Conservation (phyloP, 2,113 vertebrate species). For the Oncorhynchus nerka region DNA sequence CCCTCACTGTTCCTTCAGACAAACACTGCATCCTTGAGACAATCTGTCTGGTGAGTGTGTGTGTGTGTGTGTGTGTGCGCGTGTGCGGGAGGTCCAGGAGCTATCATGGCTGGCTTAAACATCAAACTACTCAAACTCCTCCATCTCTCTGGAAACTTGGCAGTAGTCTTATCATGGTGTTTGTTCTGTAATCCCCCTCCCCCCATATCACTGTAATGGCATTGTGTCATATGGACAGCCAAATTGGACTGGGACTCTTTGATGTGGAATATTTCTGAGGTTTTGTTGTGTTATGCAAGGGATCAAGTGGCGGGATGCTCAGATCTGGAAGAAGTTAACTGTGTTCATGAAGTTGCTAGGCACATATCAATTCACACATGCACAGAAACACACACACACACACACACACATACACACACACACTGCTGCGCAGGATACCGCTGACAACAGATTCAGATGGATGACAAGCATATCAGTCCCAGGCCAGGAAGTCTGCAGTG, state of each 20-base stretch:
- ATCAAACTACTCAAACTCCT: too few relatives aligned
- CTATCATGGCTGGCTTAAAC: too few relatives aligned
- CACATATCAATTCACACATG: background rate
- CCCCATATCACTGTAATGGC: background rate
- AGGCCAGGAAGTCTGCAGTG: slow-evolving; percentile 58
- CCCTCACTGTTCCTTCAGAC: slow-evolving; percentile 9
- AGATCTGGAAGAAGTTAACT: background rate
- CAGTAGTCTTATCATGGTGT: slow-evolving; percentile 9
- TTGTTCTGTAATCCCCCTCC: slow-evolving; percentile 3
- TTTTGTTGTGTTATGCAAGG: too few relatives aligned
- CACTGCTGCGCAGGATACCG: slow-evolving; percentile 16
- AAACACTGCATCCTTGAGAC: slow-evolving; percentile 52
- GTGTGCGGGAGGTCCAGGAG: too few relatives aligned
- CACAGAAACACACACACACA: background rate
- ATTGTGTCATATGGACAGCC: background rate
- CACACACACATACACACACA: background rate
- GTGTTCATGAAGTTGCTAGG: background rate
- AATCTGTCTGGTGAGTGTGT: background rate
- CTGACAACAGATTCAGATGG: slow-evolving; percentile 33
- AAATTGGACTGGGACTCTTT: background rate
- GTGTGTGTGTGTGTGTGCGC: slow-evolving; percentile 15
- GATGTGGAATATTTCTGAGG: too few relatives aligned
- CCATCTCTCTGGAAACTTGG: too few relatives aligned
- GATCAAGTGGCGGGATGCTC: background rate
- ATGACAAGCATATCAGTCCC: slow-evolving; percentile 52